Evolutionary conservation across 1,140 invertebrate genomes (phyloP).

Genomic region (Leptinotarsa lineolata): DNA sequence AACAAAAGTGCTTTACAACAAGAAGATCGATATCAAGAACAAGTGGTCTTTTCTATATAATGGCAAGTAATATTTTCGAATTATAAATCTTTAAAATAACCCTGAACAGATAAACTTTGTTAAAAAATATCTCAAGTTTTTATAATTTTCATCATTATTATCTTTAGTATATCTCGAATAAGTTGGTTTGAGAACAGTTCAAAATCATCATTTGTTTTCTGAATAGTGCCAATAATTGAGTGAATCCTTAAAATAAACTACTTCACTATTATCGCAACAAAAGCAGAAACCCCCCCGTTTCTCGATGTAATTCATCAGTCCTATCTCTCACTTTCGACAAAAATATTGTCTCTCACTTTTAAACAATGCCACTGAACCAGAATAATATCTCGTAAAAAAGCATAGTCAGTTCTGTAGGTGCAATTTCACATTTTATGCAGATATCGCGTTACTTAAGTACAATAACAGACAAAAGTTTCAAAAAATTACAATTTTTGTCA

Average conservation of each 20-base stretch:
- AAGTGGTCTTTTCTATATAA: no score
- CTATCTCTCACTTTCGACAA: conserved; percentile 26
- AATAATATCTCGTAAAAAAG: conserved; percentile 10
- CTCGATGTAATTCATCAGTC: conserved; percentile 43
- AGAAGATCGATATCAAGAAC: no score
- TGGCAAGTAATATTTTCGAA: no score
- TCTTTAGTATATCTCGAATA: no score
- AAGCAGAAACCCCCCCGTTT: conserved; percentile 39
- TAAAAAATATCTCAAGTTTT: no score
- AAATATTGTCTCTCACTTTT: conserved; percentile 11
- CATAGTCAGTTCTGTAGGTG: not conserved
- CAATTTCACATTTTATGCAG: conserved; percentile 6
- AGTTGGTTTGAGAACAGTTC: no score
- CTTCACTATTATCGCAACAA: conserved; percentile 5
- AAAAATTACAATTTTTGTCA: conserved; percentile 8
- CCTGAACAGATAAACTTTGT: no score
- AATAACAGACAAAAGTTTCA: conserved; percentile 16
- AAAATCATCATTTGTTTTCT: not conserved
- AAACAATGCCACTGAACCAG: conserved; percentile 13
- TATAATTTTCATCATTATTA: no score
- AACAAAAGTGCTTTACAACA: no score
- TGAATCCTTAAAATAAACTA: conserved; percentile 1
- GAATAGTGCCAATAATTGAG: not conserved
- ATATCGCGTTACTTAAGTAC: conserved; percentile 26
- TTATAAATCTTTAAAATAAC: no score